Evolutionary conservation across 2,797 vertebrate genomes (phyloP).

Genomic region (Pipistrellus pipistrellus): DNA sequence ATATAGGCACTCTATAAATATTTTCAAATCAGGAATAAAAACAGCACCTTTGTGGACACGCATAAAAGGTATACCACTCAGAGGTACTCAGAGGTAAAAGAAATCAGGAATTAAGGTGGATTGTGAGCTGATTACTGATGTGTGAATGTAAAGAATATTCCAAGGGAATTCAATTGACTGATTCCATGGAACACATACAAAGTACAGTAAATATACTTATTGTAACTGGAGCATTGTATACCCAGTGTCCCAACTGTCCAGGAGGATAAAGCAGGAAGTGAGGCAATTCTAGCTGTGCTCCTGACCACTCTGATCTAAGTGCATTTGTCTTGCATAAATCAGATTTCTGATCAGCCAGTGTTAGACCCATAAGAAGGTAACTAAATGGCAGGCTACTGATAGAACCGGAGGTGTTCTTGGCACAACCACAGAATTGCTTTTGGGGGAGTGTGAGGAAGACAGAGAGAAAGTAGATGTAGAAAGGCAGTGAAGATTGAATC

Average conservation of each 20-base stretch:
- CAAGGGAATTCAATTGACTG: neutral
- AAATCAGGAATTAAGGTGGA: neutral
- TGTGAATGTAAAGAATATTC: neutral
- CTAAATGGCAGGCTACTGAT: neutral
- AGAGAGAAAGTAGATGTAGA: neutral
- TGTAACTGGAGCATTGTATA: neutral
- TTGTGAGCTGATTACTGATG: neutral
- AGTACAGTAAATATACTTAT: neutral
- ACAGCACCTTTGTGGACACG: neutral
- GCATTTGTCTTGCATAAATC: neutral
- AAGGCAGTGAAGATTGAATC: neutral
- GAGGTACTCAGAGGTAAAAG: constrained; percentile 4
- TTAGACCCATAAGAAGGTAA: neutral
- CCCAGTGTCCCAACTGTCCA: neutral
- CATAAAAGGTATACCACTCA: neutral
- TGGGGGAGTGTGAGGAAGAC: neutral
- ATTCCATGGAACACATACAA: neutral
- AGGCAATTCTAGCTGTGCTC: neutral
- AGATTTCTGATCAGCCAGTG: neutral
- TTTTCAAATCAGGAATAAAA: neutral
- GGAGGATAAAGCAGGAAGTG: neutral
- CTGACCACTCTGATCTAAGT: neutral
- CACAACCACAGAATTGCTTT: neutral
- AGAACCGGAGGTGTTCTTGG: neutral
- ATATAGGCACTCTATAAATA: neutral